Conservation (phyloP, 2,797 vertebrate species). For the Catamblyrhynchus diadema region DNA sequence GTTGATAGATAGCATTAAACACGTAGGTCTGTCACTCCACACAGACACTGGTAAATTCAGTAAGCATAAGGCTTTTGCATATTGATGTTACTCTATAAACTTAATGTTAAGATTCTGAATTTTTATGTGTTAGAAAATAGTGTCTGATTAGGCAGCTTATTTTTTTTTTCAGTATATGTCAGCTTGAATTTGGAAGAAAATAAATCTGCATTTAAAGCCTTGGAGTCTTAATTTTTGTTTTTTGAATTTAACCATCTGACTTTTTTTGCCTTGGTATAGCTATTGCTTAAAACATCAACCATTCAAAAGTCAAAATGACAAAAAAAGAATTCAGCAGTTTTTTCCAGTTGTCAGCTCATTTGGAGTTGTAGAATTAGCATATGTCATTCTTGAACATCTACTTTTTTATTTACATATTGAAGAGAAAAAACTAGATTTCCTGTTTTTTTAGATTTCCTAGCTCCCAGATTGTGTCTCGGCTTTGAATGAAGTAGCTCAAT, state of each 20-base stretch:
- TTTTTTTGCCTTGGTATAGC: not conserved
- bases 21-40: not conserved
- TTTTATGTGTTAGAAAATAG: not conserved
- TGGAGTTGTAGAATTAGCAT: not conserved
- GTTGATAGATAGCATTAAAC: not conserved
- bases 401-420: conserved; percentile 14
- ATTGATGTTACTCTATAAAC: not conserved
- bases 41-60: not conserved
- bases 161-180: not conserved
- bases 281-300: not conserved
- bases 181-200: conserved; percentile 25
- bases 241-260: not conserved
- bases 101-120: not conserved
- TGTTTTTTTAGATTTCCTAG: not conserved
- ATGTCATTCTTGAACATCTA: not conserved
- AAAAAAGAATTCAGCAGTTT: not conserved
- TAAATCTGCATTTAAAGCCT: conserved; percentile 35
- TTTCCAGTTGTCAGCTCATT: not conserved
- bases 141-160: not conserved
- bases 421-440: conserved; percentile 3
- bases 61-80: not conserved
- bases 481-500: conserved; percentile 12
- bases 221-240: not conserved
- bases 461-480: conserved; percentile 16
- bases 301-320: not conserved